These are phyloP conservation scores for Lasioglossum lativentre DNA, from an alignment of 2,888 invertebrate genomes.

Conservation along the genomic window DNA sequence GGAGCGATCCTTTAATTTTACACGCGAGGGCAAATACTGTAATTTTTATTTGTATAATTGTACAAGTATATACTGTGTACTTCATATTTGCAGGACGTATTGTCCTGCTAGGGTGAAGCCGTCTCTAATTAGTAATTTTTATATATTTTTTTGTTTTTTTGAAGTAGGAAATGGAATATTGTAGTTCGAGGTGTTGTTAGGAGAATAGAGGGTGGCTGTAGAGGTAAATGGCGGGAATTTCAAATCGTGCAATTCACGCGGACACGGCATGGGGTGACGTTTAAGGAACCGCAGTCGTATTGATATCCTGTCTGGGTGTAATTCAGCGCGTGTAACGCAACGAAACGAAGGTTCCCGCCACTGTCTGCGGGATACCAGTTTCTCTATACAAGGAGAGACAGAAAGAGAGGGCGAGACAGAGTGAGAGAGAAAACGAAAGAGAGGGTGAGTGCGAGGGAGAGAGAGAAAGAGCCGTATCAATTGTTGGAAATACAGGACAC, in stretches of 20 bases:
- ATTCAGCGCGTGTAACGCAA: conserved; percentile 61
- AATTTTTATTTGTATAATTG: too few relatives aligned
- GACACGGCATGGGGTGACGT: conserved; percentile 35
- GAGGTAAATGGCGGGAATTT: neutral
- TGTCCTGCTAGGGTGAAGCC: neutral
- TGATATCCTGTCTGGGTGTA: conserved; percentile 62
- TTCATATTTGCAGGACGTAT: neutral
- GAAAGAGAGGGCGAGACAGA: conserved; percentile 19
- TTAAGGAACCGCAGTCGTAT: conserved; percentile 54
- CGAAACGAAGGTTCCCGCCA: conserved; percentile 64
- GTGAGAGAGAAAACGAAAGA: neutral
- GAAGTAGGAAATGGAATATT: neutral
- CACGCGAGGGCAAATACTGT: too few relatives aligned
- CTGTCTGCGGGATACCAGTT: conserved; percentile 43
- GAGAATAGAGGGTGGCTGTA: neutral
- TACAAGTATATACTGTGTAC: too few relatives aligned
- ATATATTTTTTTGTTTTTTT: too few relatives aligned
- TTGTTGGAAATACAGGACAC: conserved; percentile 74
- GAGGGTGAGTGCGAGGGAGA: neutral
- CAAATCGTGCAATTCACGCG: conserved; percentile 5
- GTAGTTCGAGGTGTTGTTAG: neutral
- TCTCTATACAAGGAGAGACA: conserved; percentile 45
- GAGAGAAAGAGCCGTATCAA: conserved; percentile 62
- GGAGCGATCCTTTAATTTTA: too few relatives aligned
- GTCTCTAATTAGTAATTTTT: neutral